These are phyloP conservation scores for Ginglymostoma cirratum DNA, from an alignment of 2,113 vertebrate species.

Conservation along the genomic window DNA sequence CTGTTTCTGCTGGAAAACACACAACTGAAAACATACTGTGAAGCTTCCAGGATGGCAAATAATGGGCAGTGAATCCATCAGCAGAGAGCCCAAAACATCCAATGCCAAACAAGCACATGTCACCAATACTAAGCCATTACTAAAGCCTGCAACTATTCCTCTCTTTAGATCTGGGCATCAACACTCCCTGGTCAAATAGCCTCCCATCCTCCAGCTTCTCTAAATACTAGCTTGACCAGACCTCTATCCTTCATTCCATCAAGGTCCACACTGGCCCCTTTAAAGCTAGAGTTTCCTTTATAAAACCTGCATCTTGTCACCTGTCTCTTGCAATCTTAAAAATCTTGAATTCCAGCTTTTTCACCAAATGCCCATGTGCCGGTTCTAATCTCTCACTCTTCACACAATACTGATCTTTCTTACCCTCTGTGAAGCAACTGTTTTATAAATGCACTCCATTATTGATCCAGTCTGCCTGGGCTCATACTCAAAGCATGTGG, in stretches of 20 bases:
- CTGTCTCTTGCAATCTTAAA: background rate
- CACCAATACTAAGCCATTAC: background rate
- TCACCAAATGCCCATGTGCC: background rate
- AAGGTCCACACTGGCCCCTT: background rate
- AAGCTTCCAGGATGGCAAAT: background rate
- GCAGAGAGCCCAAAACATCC: background rate
- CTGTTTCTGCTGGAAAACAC: background rate
- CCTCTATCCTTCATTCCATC: background rate
- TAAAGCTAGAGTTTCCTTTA: background rate
- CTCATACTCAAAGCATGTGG: background rate
- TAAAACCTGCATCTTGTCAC: background rate
- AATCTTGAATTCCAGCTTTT: background rate
- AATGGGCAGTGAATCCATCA: background rate
- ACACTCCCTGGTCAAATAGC: background rate
- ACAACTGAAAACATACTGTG: background rate
- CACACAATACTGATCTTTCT: background rate
- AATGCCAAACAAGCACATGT: background rate
- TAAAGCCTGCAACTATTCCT: background rate
- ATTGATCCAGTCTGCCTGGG: background rate
- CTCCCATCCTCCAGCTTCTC: background rate
- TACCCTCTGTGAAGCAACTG: background rate
- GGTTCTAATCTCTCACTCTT: background rate
- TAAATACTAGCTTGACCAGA: background rate
- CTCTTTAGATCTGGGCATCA: background rate
- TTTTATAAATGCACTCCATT: background rate